Base-by-base conservation (phyloP, 2,113 vertebrate species). In the Megatriorchis doriae region DNA sequence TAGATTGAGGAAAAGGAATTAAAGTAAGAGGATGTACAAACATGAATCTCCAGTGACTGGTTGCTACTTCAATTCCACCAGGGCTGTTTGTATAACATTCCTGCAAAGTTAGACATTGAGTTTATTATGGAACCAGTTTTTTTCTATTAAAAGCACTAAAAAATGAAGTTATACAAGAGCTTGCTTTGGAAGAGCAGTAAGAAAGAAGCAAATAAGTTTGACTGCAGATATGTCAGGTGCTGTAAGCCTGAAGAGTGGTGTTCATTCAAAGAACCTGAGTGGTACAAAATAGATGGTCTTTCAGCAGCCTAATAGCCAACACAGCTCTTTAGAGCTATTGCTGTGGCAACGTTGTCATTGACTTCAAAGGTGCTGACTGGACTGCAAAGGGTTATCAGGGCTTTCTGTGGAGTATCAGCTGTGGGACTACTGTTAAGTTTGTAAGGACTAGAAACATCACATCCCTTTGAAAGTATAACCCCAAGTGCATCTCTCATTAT, bases 191-290 rank as follows among this genome's bases (percentile, higher is more conserved):
- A 83, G 75, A 85, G 32, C 58, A 48, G 34, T 32, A 56, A 84
- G 65, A 72, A 82, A 83, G 45, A 81, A 67, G 27, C 10, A 63
- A 90, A 81, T 75, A 31, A 67, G 4, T 22, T 84, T 56, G n/a
- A 43, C 4, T 9, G 47, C 55, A 83, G 52, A 52, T 5, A 0
- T 66, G 26, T 68, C 38, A 34, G 56, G 53, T 38, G 62, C 52
- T 87, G 16, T 75, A 67, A 87, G 4, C 34, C 40, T 20, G 4
- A 32, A 29, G 29, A 77, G 12, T 16, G 34, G 12, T 86, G 53
- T 48, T 74, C 87, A 48, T 82, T 87, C 78, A 73, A 82, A 90
- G 91, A 75, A 79, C 19, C 43, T 45, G 68, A 84, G 70, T 38
- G 29, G 16, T 50, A 66, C 38, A 21, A 40, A 92, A 72, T 22